Base-by-base conservation (phyloP, 2,113 vertebrate species). In the Suricata suricatta region DNA sequence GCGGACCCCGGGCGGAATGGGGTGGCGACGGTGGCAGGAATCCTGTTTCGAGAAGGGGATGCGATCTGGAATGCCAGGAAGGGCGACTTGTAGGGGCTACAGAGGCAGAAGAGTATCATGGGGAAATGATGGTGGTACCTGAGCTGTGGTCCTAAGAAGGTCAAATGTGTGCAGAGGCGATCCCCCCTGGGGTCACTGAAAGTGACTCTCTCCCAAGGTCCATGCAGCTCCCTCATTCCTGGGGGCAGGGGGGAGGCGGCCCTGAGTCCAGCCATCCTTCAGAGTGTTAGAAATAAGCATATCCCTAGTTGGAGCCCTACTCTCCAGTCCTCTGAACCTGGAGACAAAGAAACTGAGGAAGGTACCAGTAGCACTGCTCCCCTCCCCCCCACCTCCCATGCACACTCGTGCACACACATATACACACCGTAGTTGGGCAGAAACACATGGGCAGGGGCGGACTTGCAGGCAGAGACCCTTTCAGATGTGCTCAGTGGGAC, bases 271-370 rank as follows among this genome's bases (percentile, higher is more conserved):
- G 71, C 57, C 63, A 72, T 82, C 69, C n/a, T 85, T 85, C 35
- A 47, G 25, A 84, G 66, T 79, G 38, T 79, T 60, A 66, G 35
- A 66, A 50, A 64, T 87, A 50, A 95, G 80, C 81, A 25, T 27
- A 50, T 9, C 35, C 90, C 52, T 80, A 41, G 23, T 25, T 38
- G 57, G 77, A 90, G 41, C 44, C 72, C 7, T 69, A n/a, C 68
- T 52, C 63, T 38, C 57, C 83, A 66, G 92, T 84, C 29, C 13
- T 88, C 83, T 80, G 41, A 82, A 93, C 74, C 69, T 88, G 93
- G 64, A 97, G 86, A 98, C 88, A 96, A 96, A 98, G 96, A 79
- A 33, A 69, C 17, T 17, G 38, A 88, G 38, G 88, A 88, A 68
- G 83, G 79, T 92, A 57, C 72, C 66, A 87, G 83, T 84, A 94